phyloP scores from a whole-genome alignment of 2,797 vertebrate species.

The Sebastes iracundus region DNA sequence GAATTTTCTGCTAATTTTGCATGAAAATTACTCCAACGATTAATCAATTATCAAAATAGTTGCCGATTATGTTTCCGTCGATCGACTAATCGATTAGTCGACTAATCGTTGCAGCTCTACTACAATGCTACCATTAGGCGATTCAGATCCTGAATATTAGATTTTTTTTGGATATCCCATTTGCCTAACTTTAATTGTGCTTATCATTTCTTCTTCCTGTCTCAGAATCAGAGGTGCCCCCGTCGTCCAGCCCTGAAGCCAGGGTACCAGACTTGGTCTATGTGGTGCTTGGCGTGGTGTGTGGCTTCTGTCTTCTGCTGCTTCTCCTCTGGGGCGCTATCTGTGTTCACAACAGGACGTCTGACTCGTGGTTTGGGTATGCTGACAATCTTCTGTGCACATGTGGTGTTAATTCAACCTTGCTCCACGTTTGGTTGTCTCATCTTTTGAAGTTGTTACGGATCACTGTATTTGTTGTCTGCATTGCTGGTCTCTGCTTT shows the following conservation, averaged over 20 bases:
- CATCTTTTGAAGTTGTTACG: background rate
- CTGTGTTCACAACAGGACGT: conserved; percentile 80
- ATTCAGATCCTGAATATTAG: background rate
- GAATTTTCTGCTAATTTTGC: no score
- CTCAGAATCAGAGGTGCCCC: conserved; percentile 74
- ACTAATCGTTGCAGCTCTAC: no score
- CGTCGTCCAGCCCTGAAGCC: conserved; percentile 84
- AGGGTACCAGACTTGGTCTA: conserved; percentile 75
- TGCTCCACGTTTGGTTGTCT: background rate
- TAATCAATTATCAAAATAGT: no score
- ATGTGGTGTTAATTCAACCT: background rate
- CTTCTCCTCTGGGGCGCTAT: conserved; percentile 83
- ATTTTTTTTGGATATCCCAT: background rate
- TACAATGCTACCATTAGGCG: background rate
- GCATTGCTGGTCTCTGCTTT: background rate
- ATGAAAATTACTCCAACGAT: no score
- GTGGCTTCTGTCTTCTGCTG: conserved; percentile 81
- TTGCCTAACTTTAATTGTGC: background rate
- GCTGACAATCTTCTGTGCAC: conserved; percentile 35
- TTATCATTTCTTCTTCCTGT: background rate
- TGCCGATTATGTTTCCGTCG: no score
- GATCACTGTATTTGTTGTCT: background rate
- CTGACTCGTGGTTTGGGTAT: conserved; percentile 87
- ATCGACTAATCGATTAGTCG: no score
- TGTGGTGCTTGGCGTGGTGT: conserved; percentile 85